Evolutionary conservation across 2,113 vertebrate species (phyloP).

Genomic region (Morone saxatilis): DNA sequence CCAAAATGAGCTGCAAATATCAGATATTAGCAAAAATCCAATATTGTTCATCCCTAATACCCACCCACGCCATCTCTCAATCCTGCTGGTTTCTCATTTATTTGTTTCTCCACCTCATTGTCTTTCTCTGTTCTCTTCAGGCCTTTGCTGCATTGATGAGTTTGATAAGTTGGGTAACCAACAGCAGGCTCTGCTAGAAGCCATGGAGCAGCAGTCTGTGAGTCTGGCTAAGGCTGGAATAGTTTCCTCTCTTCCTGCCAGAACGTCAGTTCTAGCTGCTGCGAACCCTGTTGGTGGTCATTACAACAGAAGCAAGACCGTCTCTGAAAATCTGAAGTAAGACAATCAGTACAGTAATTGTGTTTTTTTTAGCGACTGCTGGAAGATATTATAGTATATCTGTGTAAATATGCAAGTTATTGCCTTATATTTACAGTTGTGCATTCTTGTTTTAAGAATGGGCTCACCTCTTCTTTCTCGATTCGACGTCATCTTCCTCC

Average conservation of each 20-base stretch:
- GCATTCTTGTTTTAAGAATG: conserved; percentile 85
- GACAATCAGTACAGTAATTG: fast-evolving
- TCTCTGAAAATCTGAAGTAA: conserved; percentile 98
- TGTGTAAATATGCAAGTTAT: background rate
- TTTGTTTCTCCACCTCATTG: background rate
- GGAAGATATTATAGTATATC: background rate
- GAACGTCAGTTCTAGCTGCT: conserved; percentile 94
- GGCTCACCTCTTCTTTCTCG: conserved; percentile 95
- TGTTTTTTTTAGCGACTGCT: too few relatives aligned
- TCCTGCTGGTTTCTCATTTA: fast-evolving
- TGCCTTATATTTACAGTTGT: background rate
- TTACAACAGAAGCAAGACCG: conserved; percentile 96
- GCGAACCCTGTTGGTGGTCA: conserved; percentile 97
- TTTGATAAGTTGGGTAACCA: conserved; percentile 98
- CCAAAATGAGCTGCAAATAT: too few relatives aligned
- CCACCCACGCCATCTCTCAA: background rate
- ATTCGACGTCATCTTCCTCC: conserved; percentile 97
- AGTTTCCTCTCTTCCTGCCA: conserved; percentile 94
- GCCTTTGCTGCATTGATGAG: conserved; percentile 98
- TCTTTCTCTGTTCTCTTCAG: conserved; percentile 74
- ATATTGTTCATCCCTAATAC: too few relatives aligned
- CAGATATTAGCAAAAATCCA: too few relatives aligned
- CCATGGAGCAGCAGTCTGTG: conserved; percentile 99
- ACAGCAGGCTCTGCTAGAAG: conserved; percentile 95
- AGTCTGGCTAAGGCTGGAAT: conserved; percentile 98